Evolutionary conservation across 1,140 invertebrate genomes (phyloP).

Genomic region (Stegodyphus mimosarum): DNA sequence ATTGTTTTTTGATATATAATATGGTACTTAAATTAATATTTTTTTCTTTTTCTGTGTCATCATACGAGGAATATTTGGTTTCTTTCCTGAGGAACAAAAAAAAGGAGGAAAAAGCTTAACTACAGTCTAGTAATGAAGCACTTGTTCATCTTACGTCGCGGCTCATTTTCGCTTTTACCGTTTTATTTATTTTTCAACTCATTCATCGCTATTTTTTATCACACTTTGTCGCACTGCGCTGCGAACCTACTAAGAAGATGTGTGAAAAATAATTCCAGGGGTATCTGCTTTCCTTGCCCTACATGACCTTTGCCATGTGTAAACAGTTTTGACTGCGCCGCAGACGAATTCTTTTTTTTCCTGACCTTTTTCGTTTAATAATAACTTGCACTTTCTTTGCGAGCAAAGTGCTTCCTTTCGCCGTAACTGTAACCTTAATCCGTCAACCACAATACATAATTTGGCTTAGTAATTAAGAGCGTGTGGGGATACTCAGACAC

Average conservation of each 20-base stretch:
- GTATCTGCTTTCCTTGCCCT: slow-evolving; percentile 28
- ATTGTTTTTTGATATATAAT: no score
- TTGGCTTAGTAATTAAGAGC: no score
- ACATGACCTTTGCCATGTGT: slow-evolving; percentile 30
- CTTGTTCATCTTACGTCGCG: not conserved
- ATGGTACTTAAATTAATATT: no score
- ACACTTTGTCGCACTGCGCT: not conserved
- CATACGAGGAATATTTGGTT: no score
- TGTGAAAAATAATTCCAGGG: slow-evolving; percentile 10
- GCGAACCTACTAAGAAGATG: not conserved
- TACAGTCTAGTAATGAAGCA: not conserved
- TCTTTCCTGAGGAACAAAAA: not conserved
- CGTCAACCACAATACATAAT: no score
- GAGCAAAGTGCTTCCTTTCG: no score
- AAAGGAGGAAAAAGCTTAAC: not conserved
- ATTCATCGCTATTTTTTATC: not conserved
- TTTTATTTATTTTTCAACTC: not conserved
- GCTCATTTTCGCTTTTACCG: not conserved
- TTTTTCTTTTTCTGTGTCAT: no score
- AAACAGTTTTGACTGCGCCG: slow-evolving; percentile 17
- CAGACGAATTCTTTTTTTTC: not conserved
- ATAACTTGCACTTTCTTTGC: no score
- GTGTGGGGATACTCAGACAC: no score
- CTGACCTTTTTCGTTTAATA: no score
- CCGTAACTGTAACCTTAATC: no score